Evolutionary conservation across 2,888 invertebrate genomes (phyloP).

Genomic region (Nomada ruficornis): DNA sequence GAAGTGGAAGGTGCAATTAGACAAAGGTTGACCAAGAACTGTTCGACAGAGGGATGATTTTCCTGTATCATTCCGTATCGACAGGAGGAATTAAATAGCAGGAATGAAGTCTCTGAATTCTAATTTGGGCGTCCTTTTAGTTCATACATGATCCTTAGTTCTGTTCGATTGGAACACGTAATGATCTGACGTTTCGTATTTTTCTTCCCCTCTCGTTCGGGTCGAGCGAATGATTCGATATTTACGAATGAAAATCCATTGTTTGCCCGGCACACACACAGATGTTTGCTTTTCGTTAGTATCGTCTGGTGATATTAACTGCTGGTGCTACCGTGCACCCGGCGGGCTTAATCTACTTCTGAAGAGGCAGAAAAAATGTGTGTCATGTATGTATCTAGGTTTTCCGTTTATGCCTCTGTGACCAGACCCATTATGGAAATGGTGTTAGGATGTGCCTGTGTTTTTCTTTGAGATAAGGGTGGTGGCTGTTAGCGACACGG

Average conservation of each 20-base stretch:
- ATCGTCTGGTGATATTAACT: constrained; percentile 36
- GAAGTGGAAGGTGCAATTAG: constrained; percentile 22
- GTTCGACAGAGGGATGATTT: constrained; percentile 26
- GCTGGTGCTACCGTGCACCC: constrained; percentile 20
- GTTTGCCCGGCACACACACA: constrained; percentile 18
- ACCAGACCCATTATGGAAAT: constrained; percentile 6
- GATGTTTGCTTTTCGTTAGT: constrained; percentile 31
- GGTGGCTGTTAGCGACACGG: not conserved
- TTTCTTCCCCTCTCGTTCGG: not conserved
- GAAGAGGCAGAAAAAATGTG: not conserved
- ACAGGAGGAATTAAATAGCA: constrained; percentile 23
- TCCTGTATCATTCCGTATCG: constrained; percentile 23
- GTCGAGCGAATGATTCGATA: not conserved
- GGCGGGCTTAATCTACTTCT: constrained; percentile 8
- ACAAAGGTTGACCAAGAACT: constrained; percentile 43
- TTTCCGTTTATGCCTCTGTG: not conserved
- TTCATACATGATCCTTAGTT: not conserved
- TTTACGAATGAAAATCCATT: constrained; percentile 35
- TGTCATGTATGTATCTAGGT: not conserved
- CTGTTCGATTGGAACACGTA: not conserved
- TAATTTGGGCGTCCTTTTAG: not conserved
- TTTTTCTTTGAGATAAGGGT: constrained; percentile 3
- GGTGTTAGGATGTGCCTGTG: not conserved
- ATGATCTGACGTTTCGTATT: not conserved
- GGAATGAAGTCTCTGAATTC: not conserved